These are phyloP conservation scores for Autographa gamma DNA, from an alignment of 2,888 invertebrate genomes.

Conservation along the genomic window DNA sequence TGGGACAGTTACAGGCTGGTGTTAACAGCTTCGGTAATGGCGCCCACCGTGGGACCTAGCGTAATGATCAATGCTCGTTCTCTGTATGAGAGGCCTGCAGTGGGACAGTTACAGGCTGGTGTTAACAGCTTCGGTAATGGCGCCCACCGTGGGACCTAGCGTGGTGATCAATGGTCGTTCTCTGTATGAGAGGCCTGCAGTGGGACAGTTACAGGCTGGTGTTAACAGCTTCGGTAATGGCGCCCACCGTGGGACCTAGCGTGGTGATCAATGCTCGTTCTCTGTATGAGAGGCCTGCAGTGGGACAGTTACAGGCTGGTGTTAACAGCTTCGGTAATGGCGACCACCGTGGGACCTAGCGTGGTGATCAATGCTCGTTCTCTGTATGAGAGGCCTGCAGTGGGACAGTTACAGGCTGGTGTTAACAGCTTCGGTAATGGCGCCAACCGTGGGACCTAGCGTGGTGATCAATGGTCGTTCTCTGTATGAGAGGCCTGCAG, in stretches of 20 bases:
- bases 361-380: neutral
- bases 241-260: too few species aligned
- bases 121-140: too few species aligned
- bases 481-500: neutral
- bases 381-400: neutral
- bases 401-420: conserved; percentile 1
- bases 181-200: neutral
- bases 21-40: too few species aligned
- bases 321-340: too few species aligned
- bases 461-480: neutral
- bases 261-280: neutral
- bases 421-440: too few species aligned
- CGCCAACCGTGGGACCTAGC: neutral
- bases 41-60: too few species aligned
- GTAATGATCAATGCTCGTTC: neutral
- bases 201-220: neutral
- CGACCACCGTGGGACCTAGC: neutral
- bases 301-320: conserved; percentile 1
- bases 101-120: conserved; percentile 1
- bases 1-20: neutral
- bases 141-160: neutral
- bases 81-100: too few species aligned
- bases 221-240: too few species aligned
- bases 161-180: neutral
- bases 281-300: too few species aligned